Percentiles rank a stretch among this genome's conserved stretches.
phyloP scores from a whole-genome alignment of 2,888 invertebrate species.

The Heliconius ethilla region DNA sequence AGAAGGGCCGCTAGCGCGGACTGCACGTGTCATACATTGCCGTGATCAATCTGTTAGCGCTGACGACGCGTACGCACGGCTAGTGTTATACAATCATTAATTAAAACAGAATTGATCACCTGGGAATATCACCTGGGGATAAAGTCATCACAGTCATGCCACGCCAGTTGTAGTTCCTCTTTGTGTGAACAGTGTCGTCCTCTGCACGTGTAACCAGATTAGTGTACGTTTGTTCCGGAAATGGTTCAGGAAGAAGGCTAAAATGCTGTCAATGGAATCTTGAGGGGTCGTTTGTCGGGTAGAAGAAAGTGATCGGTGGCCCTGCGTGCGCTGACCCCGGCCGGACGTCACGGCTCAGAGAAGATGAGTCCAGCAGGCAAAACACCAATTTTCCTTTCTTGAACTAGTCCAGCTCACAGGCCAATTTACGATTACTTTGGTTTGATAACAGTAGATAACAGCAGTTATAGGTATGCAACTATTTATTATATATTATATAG shows the following conservation, averaged over 20 bases:
- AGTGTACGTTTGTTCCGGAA: conserved; percentile 9
- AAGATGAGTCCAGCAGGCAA: conserved; percentile 62
- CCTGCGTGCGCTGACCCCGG: conserved; percentile 78
- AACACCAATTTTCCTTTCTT: conserved; percentile 13
- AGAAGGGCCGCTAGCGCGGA: conserved; percentile 77
- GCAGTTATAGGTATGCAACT: conserved; percentile 7
- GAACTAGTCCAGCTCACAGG: not conserved
- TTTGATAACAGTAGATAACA: not conserved
- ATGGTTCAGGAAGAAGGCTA: conserved; percentile 36
- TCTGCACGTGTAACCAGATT: not conserved
- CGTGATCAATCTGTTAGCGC: conserved; percentile 76
- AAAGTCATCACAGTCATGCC: not conserved
- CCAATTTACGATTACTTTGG: not conserved
- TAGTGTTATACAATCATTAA: conserved; percentile 32
- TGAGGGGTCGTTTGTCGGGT: conserved; percentile 70
- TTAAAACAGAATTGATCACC: conserved; percentile 28
- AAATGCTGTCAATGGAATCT: conserved; percentile 70
- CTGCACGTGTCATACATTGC: conserved; percentile 79
- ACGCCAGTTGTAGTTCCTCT: conserved; percentile 1
- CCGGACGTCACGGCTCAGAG: conserved; percentile 75
- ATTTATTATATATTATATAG: not conserved
- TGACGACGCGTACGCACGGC: conserved; percentile 50
- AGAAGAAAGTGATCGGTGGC: conserved; percentile 71
- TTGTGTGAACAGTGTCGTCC: conserved; percentile 28
- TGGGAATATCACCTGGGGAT: not conserved